These are phyloP conservation scores for Neoaliturus tenellus DNA, from an alignment of 2,888 invertebrate genomes.

Conservation along the genomic window DNA sequence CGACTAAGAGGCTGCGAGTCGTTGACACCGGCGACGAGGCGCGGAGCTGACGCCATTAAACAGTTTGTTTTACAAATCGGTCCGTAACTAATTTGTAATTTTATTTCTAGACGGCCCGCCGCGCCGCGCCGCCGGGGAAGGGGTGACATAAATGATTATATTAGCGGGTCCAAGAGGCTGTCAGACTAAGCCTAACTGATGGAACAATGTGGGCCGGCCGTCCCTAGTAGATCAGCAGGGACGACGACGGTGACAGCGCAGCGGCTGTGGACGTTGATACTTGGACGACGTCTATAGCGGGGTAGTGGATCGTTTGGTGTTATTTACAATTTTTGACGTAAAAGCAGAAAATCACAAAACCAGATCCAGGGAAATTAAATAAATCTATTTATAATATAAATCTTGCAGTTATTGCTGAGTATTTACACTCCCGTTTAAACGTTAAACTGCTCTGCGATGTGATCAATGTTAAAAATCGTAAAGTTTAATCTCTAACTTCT, in stretches of 20 bases:
- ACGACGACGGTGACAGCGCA: no score
- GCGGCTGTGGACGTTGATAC: neutral
- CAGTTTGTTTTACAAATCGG: constrained; percentile 40
- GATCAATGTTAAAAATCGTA: no score
- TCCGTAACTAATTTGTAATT: constrained; percentile 16
- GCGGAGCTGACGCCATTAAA: neutral
- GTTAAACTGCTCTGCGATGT: no score
- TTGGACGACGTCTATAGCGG: no score
- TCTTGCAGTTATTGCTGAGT: no score
- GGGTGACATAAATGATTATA: constrained; percentile 34
- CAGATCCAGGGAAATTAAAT: no score
- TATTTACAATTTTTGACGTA: no score
- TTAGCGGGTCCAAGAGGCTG: constrained; percentile 38
- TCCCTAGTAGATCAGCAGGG: constrained; percentile 18
- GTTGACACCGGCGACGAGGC: neutral
- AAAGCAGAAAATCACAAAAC: no score
- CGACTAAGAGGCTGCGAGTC: neutral
- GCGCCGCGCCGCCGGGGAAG: neutral
- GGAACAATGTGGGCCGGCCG: constrained; percentile 35
- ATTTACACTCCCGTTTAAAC: no score
- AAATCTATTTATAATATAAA: no score
- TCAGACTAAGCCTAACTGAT: constrained; percentile 39
- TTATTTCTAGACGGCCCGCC: constrained; percentile 5
- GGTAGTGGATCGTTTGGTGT: no score
- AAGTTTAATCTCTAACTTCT: no score